phyloP scores from a whole-genome alignment of 1,140 invertebrate genomes.

The Drosophila dunni region DNA sequence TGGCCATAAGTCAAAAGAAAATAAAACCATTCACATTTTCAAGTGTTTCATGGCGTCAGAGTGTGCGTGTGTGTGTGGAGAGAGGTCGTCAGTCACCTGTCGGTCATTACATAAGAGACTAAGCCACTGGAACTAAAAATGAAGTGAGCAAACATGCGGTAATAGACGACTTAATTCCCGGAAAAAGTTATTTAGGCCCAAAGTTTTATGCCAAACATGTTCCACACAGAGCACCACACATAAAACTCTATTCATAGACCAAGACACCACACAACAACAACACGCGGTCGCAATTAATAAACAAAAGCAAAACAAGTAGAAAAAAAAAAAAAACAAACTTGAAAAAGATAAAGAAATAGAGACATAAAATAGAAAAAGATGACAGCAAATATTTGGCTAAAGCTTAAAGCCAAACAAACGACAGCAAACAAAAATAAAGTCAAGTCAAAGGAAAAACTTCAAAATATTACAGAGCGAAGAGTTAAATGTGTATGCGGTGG shows the following conservation, averaged over 20 bases:
- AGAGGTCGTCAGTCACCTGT: slow-evolving; percentile 29
- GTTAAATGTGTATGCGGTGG: slow-evolving; percentile 10
- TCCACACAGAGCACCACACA: slow-evolving; percentile 14
- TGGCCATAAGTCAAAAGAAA: slow-evolving; percentile 24
- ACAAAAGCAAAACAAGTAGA: slow-evolving; percentile 29
- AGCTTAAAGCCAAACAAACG: slow-evolving; percentile 35
- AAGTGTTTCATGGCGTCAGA: slow-evolving; percentile 15
- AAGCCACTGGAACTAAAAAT: slow-evolving; percentile 28
- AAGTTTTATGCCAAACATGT: slow-evolving; percentile 46
- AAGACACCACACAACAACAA: slow-evolving; percentile 28
- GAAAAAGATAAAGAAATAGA: slow-evolving; percentile 12
- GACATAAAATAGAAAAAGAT: slow-evolving; percentile 38
- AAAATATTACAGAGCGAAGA: slow-evolving; percentile 19
- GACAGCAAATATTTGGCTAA: slow-evolving; percentile 68
- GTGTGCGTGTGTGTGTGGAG: background rate
- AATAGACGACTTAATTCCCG: slow-evolving; percentile 52
- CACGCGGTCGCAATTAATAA: slow-evolving; percentile 57
- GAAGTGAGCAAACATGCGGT: slow-evolving; percentile 30
- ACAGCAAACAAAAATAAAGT: slow-evolving; percentile 36
- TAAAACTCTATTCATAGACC: slow-evolving; percentile 24
- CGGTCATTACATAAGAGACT: slow-evolving; percentile 34
- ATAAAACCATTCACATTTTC: slow-evolving; percentile 29
- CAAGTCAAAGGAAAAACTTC: slow-evolving; percentile 19
- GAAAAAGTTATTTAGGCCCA: slow-evolving; percentile 34
- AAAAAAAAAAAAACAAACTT: slow-evolving; percentile 14